Conservation (phyloP, 2,888 invertebrate species). For the Agapostemon virescens region DNA sequence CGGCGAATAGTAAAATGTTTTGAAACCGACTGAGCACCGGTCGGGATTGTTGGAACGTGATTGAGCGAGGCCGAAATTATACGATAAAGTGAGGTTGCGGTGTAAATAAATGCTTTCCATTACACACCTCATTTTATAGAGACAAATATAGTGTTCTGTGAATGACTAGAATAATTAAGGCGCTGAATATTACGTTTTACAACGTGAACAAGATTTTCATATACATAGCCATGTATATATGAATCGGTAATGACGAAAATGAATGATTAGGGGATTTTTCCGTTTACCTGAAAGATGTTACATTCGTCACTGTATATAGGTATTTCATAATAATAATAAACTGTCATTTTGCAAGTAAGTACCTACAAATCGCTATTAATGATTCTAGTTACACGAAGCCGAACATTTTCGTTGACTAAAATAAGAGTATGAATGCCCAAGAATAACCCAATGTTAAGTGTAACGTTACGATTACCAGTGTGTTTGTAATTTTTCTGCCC, state of each 20-base stretch:
- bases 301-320: constrained; percentile 50
- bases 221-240: constrained; percentile 44
- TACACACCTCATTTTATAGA: constrained; percentile 54
- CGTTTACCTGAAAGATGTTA: constrained; percentile 53
- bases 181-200: constrained; percentile 46
- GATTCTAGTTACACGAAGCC: constrained; percentile 40
- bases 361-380: constrained; percentile 51
- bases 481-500: constrained; percentile 33
- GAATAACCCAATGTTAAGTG: constrained; percentile 32
- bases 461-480: constrained; percentile 37
- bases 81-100: constrained; percentile 65
- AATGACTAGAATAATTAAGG: constrained; percentile 37
- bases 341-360: constrained; percentile 53
- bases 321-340: constrained; percentile 57
- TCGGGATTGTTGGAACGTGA: constrained; percentile 28
- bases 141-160: constrained; percentile 47
- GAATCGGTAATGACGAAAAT: constrained; percentile 26
- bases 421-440: constrained; percentile 31
- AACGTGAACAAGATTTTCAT: constrained; percentile 32
- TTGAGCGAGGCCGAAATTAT: constrained; percentile 52
- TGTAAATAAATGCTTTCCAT: constrained; percentile 73
- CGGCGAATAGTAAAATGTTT: constrained; percentile 28
- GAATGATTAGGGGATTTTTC: constrained; percentile 28
- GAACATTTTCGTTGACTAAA: constrained; percentile 28
- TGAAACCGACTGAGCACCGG: constrained; percentile 29